Evolutionary conservation across 2,888 invertebrate species (phyloP).

Genomic region (Acleris cristana): DNA sequence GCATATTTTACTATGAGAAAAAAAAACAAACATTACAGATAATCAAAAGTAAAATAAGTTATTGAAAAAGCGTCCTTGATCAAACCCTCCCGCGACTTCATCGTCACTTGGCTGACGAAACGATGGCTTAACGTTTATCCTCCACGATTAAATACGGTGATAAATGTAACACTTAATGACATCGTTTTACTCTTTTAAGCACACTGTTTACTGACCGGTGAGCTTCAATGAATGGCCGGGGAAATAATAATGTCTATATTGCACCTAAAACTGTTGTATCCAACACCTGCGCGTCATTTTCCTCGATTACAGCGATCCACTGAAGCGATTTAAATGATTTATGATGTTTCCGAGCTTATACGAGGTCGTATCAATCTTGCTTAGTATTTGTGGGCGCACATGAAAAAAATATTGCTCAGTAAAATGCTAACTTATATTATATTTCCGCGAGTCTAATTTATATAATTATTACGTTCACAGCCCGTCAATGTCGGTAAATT

Average conservation of each 20-base stretch:
- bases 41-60: no score
- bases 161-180: no score
- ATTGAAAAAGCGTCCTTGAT: no score
- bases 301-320: conserved; percentile 35
- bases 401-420: conserved; percentile 11
- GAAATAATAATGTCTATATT: conserved; percentile 20
- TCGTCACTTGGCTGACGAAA: no score
- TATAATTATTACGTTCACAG: not conserved
- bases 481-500: not conserved
- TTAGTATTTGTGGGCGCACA: conserved; percentile 24
- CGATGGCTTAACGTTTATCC: no score
- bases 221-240: conserved; percentile 15
- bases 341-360: conserved; percentile 36
- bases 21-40: no score
- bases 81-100: no score
- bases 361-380: conserved; percentile 35
- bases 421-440: not conserved
- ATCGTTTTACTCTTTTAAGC: no score
- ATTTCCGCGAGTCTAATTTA: not conserved
- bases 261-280: conserved; percentile 26
- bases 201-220: conserved; percentile 6
- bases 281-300: conserved; percentile 35
- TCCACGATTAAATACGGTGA: no score
- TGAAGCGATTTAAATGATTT: conserved; percentile 37
- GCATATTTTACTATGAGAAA: no score